Percentiles rank a stretch among this genome's conserved stretches.
phyloP scores from a whole-genome alignment of 2,113 vertebrate species.

The Todiramphus chloris region DNA sequence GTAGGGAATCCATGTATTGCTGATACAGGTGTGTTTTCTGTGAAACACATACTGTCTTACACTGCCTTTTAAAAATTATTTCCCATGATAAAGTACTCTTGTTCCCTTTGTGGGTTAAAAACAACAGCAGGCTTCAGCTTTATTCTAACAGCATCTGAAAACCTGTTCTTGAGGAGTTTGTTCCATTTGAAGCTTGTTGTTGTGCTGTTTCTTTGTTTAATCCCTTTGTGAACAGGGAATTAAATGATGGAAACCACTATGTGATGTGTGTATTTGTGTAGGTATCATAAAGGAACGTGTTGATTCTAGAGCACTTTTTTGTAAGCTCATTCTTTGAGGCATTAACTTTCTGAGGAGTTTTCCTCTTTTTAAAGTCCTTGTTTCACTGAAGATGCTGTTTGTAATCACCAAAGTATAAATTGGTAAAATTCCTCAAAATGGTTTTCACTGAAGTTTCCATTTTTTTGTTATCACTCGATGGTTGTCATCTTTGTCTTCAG shows the following conservation, averaged over 20 bases:
- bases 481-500: neutral
- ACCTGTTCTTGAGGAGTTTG: neutral
- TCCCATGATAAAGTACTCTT: neutral
- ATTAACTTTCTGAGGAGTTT: neutral
- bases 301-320: neutral
- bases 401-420: neutral
- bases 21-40: neutral
- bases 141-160: neutral
- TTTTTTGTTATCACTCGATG: neutral
- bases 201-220: neutral
- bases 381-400: neutral
- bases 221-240: neutral
- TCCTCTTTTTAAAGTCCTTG: neutral
- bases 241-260: neutral
- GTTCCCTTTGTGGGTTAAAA: neutral
- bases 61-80: neutral
- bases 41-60: neutral
- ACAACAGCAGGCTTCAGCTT: neutral
- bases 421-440: neutral
- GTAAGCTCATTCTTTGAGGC: neutral
- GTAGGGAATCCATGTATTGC: neutral
- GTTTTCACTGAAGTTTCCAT: neutral
- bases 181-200: neutral
- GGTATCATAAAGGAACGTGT: neutral
- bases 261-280: neutral